These are phyloP conservation scores for Apus apus DNA, from an alignment of 2,113 vertebrate genomes.

Conservation along the genomic window DNA sequence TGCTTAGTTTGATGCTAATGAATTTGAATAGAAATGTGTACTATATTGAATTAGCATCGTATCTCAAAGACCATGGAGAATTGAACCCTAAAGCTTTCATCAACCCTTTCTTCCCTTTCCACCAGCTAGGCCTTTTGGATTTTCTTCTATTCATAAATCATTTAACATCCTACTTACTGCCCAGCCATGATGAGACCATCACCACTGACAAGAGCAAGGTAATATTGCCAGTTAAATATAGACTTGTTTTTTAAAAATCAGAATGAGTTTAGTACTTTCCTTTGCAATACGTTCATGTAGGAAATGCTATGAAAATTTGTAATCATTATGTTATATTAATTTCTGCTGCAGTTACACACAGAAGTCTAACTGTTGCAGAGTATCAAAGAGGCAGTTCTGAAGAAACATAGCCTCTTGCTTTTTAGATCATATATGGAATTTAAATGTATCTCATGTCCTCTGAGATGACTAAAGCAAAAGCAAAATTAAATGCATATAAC, in stretches of 20 bases:
- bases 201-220: neutral
- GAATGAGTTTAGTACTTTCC: neutral
- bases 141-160: constrained; percentile 11
- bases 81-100: constrained; percentile 38
- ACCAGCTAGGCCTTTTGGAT: neutral
- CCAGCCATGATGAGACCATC: neutral
- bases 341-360: neutral
- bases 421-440: neutral
- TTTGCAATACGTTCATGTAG: neutral
- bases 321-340: neutral
- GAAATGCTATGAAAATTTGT: neutral
- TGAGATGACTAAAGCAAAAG: neutral
- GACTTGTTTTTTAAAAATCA: neutral
- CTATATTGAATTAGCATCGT: constrained; percentile 56
- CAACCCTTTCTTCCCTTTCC: neutral
- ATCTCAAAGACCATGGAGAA: constrained; percentile 49
- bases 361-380: neutral
- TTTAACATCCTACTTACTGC: neutral
- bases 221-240: neutral
- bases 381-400: neutral
- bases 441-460: neutral
- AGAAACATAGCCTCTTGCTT: neutral
- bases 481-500: neutral
- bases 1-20: constrained; percentile 60
- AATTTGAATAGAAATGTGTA: constrained; percentile 62